Base-by-base conservation (phyloP, 2,113 vertebrate genomes). In the Heterochromis multidens region DNA sequence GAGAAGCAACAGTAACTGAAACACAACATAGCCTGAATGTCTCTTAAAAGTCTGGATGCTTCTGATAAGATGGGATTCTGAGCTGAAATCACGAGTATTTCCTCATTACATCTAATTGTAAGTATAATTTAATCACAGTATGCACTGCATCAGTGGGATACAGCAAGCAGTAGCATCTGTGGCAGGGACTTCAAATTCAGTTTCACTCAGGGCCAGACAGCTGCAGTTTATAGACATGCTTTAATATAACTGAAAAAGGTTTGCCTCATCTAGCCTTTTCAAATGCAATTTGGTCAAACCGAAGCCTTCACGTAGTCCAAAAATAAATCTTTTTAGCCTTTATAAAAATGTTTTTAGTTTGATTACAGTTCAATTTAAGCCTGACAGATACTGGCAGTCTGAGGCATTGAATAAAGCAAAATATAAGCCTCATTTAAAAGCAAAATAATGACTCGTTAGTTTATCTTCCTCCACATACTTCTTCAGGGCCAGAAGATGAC, bases 391-490 rank as follows among this genome's bases (percentile, higher is more conserved):
- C 58, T 1, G 0, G 62, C 4, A 40, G 2, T 2, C 14, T 40
- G 0, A 25, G 0, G 40, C n/a, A 67, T 67, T 67, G 23, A 7
- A 40, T 1, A 40, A 0, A 12, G 7, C 2, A 4, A 35, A 37
- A 23, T 2, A 62, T 14, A 7, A 63, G 6, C 61, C 0, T 7
- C 37, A 14, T 23, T 65, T 40, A 65, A 65, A 11, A 37, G 6
- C 4, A 46, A 46, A 63, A n/a, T 37, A 14, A 4, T 0, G 0
- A 65, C 0, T 65, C n/a, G 11, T 23, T 65, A 37, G 6, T 10
- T 40, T 12, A 8, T 43, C 3, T 43, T 12, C 40, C 13, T 43
- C 40, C 11, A 43, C 40, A 43, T 13, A 43, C 33, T 23, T 1
- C 61, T 37, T 14, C n/a, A 0, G 21, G 37, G 37, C 5, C 46